Conservation (phyloP, 2,797 vertebrate species). For the Hydrophis major region DNA sequence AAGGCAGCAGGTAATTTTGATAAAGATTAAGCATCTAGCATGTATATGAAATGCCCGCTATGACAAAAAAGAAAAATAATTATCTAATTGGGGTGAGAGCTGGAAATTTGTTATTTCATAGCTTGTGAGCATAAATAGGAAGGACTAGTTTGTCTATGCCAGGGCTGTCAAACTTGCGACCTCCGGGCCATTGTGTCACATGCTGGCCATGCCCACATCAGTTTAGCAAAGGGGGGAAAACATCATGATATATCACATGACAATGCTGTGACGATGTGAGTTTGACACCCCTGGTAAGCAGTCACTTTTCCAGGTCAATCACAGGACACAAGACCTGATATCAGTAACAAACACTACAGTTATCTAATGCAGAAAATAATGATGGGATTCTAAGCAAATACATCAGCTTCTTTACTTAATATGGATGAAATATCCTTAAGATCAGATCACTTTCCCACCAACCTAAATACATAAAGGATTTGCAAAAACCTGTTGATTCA, state of each 20-base stretch:
- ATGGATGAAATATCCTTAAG: not conserved
- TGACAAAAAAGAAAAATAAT: not conserved
- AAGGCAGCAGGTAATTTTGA: not conserved
- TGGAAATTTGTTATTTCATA: not conserved
- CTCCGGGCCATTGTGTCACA: too few species aligned
- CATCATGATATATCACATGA: too few species aligned
- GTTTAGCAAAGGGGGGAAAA: too few species aligned
- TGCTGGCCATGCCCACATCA: too few species aligned
- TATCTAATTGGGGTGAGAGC: not conserved
- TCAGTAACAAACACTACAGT: not conserved
- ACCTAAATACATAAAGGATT: not conserved
- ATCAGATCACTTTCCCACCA: not conserved
- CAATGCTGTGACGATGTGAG: fast-evolving
- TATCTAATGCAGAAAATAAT: not conserved
- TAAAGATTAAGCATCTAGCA: not conserved
- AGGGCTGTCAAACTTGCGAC: too few species aligned
- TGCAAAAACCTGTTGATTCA: not conserved
- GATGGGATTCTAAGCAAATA: not conserved
- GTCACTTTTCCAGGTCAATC: not conserved
- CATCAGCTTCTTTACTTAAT: not conserved
- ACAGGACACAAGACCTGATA: not conserved
- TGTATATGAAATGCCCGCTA: not conserved
- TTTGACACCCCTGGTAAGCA: not conserved
- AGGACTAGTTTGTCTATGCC: not conserved
- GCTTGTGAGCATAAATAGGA: not conserved